Evolutionary conservation across 2,888 invertebrate genomes (phyloP).

Genomic region (Dromius quadrimaculatus): DNA sequence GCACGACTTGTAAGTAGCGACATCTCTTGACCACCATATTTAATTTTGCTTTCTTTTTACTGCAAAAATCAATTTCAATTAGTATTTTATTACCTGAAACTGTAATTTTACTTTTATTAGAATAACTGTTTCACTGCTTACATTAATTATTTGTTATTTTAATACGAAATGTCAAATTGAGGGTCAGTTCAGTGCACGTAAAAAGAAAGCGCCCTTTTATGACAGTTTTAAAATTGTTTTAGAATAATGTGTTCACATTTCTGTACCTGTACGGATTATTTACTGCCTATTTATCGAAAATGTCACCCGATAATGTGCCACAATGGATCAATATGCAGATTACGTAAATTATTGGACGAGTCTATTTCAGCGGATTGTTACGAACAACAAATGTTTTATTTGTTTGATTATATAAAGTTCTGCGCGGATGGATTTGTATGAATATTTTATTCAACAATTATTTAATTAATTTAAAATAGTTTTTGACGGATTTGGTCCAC

Average conservation of each 20-base stretch:
- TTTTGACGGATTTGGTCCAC: slow-evolving; percentile 61
- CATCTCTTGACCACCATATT: too few species aligned
- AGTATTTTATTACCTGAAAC: too few species aligned
- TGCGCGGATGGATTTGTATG: slow-evolving; percentile 54
- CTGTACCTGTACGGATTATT: slow-evolving; percentile 34
- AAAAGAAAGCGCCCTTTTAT: too few species aligned
- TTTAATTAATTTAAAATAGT: slow-evolving; percentile 57
- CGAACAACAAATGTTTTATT: slow-evolving; percentile 53
- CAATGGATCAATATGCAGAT: slow-evolving; percentile 50
- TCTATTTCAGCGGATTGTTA: slow-evolving; percentile 51
- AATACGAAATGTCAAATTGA: too few species aligned
- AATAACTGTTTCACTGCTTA: too few species aligned
- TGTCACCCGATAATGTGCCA: slow-evolving; percentile 38
- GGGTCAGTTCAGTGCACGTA: too few species aligned
- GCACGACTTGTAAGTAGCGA: slow-evolving; percentile 11
- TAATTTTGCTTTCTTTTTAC: too few species aligned
- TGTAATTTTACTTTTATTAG: too few species aligned
- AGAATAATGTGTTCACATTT: slow-evolving; percentile 15
- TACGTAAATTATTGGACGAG: slow-evolving; percentile 54
- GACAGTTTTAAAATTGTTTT: not conserved
- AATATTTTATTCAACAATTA: not conserved
- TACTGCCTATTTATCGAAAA: slow-evolving; percentile 9
- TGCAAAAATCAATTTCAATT: too few species aligned
- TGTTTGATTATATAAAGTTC: slow-evolving; percentile 54
- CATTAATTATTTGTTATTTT: too few species aligned